Conservation (phyloP, 2,888 invertebrate species). For the Cepaea hortensis region DNA sequence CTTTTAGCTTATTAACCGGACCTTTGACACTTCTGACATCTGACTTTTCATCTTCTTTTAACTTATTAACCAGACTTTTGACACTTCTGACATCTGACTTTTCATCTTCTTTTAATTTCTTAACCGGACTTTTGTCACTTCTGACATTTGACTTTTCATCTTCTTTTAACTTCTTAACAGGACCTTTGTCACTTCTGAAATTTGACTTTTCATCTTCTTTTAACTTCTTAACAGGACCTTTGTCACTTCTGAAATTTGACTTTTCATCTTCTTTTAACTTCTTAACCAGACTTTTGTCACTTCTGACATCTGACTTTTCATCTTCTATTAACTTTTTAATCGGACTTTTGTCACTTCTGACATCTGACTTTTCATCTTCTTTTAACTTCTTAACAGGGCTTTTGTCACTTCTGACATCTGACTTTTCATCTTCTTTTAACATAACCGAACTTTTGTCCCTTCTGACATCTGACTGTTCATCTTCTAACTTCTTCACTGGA, state of each 20-base stretch:
- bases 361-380: background rate
- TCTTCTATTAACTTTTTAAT: background rate
- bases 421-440: too few relatives aligned
- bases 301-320: background rate
- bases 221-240: background rate
- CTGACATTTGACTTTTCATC: background rate
- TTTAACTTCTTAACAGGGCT: background rate
- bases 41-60: background rate
- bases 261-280: background rate
- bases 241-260: background rate
- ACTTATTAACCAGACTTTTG: too few relatives aligned
- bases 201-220: background rate
- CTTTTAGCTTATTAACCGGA: background rate
- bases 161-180: too few relatives aligned
- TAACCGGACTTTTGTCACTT: background rate
- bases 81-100: background rate
- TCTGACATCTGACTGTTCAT: background rate
- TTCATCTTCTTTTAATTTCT: background rate
- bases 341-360: background rate
- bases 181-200: too few relatives aligned
- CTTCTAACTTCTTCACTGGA: background rate
- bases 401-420: background rate
- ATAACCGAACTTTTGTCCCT: background rate
- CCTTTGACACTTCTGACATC: background rate
- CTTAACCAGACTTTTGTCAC: background rate